phyloP scores from a whole-genome alignment of 64 coral and sea anemone genomes.

The Pocillopora verrucosa region DNA sequence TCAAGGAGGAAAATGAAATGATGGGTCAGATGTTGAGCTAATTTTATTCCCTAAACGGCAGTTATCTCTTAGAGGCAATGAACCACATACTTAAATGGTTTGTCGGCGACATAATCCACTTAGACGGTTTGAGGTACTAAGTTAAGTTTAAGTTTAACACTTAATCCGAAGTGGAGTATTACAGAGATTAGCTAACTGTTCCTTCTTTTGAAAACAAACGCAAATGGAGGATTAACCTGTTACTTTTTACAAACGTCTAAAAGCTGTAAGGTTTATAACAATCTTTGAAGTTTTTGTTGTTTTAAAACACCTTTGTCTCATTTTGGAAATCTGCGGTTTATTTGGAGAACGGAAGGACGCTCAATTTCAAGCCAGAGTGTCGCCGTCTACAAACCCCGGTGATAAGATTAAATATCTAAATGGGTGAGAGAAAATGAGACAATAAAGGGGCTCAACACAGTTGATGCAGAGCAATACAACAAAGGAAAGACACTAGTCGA shows the following conservation, averaged over 20 bases:
- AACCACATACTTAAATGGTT: neutral
- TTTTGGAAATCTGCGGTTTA: neutral
- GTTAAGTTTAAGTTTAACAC: too few relatives aligned
- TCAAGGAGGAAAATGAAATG: too few relatives aligned
- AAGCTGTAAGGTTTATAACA: neutral
- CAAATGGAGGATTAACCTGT: too few relatives aligned
- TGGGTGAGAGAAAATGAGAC: neutral
- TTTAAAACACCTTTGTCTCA: neutral
- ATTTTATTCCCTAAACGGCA: neutral
- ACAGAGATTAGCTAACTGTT: too few relatives aligned
- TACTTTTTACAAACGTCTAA: too few relatives aligned
- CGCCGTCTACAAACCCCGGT: neutral
- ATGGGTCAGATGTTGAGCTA: neutral
- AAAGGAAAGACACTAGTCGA: neutral
- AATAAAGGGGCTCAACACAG: neutral
- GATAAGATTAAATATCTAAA: neutral
- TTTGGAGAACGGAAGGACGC: neutral
- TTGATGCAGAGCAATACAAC: neutral
- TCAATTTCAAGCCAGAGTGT: neutral
- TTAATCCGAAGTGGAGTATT: too few relatives aligned
- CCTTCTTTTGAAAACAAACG: too few relatives aligned
- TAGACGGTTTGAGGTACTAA: neutral
- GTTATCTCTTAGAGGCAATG: neutral
- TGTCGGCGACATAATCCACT: neutral
- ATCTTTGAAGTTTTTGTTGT: neutral